Conservation (phyloP, 2,888 invertebrate genomes). For the Seladonia tumulorum region DNA sequence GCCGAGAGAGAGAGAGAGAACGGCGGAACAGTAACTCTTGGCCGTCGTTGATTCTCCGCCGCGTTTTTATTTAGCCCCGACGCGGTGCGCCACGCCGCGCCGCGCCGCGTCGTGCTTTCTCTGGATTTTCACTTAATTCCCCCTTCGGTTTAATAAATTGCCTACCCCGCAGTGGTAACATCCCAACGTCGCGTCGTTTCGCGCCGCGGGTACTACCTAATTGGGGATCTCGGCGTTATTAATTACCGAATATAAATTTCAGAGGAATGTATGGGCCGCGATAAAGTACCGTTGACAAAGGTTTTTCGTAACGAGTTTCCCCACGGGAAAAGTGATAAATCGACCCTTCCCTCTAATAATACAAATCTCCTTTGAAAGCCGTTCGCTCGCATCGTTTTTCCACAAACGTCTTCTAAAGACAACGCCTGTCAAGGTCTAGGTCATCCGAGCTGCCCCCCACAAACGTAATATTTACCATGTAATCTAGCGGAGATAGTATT, state of each 20-base stretch:
- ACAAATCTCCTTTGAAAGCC: neutral
- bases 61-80: neutral
- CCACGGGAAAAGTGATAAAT: neutral
- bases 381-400: neutral
- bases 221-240: constrained; percentile 5
- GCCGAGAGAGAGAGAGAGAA: constrained; percentile 39
- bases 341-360: neutral
- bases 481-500: too few relatives aligned
- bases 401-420: neutral
- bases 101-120: neutral
- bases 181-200: neutral
- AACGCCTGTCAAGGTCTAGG: too few relatives aligned
- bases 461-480: too few relatives aligned
- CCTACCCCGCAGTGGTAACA: neutral
- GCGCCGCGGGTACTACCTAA: neutral
- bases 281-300: constrained; percentile 1
- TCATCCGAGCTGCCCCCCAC: too few relatives aligned
- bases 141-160: constrained; percentile 7
- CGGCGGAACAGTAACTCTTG: constrained; percentile 26
- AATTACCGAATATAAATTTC: constrained; percentile 8
- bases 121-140: constrained; percentile 11
- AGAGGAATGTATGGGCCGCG: neutral
- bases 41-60: constrained; percentile 29
- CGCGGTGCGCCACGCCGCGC: too few relatives aligned
- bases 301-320: neutral